These are phyloP conservation scores for Otus sunia DNA, from an alignment of 2,113 vertebrate species.

Conservation along the genomic window DNA sequence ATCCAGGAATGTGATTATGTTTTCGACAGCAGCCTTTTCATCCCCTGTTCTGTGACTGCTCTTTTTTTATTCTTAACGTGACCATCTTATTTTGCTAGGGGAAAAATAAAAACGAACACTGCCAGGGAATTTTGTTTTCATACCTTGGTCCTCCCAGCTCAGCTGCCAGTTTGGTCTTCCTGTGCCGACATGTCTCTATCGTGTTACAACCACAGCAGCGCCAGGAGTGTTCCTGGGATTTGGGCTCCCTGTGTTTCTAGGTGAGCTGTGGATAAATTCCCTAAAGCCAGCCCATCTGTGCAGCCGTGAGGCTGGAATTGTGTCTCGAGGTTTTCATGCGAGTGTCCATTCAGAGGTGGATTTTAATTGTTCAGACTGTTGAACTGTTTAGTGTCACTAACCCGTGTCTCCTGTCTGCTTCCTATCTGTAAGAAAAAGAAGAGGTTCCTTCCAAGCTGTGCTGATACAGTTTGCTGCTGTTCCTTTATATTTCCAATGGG, in stretches of 20 bases:
- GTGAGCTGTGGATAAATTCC: neutral
- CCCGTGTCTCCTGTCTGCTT: neutral
- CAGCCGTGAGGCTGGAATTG: fast-evolving
- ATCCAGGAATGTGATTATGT: neutral
- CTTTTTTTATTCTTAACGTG: neutral
- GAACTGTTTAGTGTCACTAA: neutral
- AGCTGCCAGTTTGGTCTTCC: neutral
- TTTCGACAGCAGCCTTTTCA: neutral
- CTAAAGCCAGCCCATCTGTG: neutral
- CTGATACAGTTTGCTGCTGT: neutral
- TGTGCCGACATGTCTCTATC: neutral
- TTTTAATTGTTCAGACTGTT: neutral
- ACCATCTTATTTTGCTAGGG: neutral
- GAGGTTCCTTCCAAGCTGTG: fast-evolving
- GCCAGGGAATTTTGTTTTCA: conserved; percentile 43
- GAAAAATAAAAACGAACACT: neutral
- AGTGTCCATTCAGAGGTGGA: neutral
- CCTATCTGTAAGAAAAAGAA: neutral
- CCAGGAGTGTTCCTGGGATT: neutral
- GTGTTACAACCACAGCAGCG: neutral
- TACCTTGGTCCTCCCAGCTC: neutral
- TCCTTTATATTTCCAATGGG: neutral
- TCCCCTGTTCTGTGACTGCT: neutral
- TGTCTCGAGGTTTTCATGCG: neutral
- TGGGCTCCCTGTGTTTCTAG: neutral